Conservation (phyloP, 37 sponge, comb jelly and placozoan genomes). For the Mnemiopsis leidyi region DNA sequence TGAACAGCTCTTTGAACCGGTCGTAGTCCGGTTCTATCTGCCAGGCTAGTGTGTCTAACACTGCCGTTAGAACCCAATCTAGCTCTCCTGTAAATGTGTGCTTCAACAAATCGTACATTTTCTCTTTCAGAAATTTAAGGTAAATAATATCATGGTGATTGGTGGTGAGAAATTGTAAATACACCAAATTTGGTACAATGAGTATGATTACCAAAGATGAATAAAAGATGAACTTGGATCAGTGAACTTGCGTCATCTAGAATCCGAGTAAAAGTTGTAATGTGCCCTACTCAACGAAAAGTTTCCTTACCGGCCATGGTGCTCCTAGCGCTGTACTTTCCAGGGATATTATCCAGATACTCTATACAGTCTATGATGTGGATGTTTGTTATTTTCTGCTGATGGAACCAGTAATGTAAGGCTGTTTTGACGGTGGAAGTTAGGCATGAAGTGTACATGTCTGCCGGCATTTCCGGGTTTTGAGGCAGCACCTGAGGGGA, state of each 20-base stretch:
- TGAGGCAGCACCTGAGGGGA: constrained; percentile 80
- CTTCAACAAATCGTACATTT: too few species aligned
- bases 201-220: too few species aligned
- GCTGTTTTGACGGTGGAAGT: constrained; percentile 88
- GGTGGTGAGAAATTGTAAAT: too few species aligned
- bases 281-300: too few species aligned
- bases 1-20: constrained; percentile 84
- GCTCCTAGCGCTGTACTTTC: neutral
- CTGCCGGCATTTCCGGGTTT: constrained; percentile 92
- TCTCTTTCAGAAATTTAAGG: too few species aligned
- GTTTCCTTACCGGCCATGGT: constrained; percentile 16
- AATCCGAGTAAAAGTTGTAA: too few species aligned
- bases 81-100: constrained; percentile 95
- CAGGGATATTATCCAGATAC: constrained; percentile 59
- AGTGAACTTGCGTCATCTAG: too few species aligned
- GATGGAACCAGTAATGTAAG: constrained; percentile 61
- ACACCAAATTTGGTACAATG: too few species aligned
- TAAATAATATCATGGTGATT: too few species aligned
- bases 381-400: constrained; percentile 43
- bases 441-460: constrained; percentile 93
- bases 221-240: too few species aligned
- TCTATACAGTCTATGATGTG: constrained; percentile 53
- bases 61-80: constrained; percentile 98
- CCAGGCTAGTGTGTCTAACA: constrained; percentile 99
- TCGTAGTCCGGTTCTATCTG: constrained; percentile 70